Evolutionary conservation across 2,888 invertebrate genomes (phyloP).

Genomic region (Psylliodes chrysocephalus): DNA sequence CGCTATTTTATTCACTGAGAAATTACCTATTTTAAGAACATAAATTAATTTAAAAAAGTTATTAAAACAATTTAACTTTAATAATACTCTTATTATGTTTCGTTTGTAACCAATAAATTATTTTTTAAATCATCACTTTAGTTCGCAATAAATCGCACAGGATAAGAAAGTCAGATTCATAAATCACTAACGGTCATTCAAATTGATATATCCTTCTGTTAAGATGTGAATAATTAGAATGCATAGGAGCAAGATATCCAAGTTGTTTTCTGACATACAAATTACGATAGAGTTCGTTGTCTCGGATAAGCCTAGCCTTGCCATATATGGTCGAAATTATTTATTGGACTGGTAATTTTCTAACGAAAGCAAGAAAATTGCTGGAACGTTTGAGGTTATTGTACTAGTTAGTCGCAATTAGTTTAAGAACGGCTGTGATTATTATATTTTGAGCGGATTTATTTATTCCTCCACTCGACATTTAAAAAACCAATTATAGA

Average conservation of each 20-base stretch:
- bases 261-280: slow-evolving; percentile 9
- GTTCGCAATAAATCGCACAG: no score
- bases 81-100: no score
- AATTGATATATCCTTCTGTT: neutral
- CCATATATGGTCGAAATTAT: neutral
- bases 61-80: no score
- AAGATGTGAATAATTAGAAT: slow-evolving; percentile 5
- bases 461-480: no score
- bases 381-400: neutral
- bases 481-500: no score
- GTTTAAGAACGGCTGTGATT: neutral
- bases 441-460: no score
- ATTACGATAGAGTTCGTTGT: slow-evolving; percentile 8
- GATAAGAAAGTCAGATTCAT: no score
- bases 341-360: slow-evolving; percentile 1
- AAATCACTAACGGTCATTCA: neutral
- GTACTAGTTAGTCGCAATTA: neutral
- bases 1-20: no score
- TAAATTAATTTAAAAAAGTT: no score
- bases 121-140: no score
- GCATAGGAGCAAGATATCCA: neutral
- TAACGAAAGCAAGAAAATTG: neutral
- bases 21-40: no score
- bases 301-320: neutral
- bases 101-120: no score